phyloP scores from a whole-genome alignment of 1,140 invertebrate genomes.

The Megathymus violae region DNA sequence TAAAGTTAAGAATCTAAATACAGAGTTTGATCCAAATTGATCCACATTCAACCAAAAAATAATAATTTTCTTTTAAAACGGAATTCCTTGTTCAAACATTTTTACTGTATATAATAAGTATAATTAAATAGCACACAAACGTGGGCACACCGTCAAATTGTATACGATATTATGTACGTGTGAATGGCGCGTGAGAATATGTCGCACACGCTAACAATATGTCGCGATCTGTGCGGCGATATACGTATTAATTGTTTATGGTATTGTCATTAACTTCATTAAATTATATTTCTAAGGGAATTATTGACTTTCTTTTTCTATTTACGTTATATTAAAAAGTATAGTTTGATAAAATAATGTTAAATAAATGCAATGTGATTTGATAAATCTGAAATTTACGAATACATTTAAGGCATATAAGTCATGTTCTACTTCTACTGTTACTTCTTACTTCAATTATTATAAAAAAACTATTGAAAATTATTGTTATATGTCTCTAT shows the following conservation, averaged over 20 bases:
- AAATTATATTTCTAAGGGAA: conserved; percentile 10
- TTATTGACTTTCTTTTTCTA: neutral
- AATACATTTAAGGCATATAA: too few relatives aligned
- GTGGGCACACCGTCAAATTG: conserved; percentile 25
- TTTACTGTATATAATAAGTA: conserved; percentile 12
- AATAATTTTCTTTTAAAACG: neutral
- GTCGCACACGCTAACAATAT: conserved; percentile 31
- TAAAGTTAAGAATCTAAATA: too few relatives aligned
- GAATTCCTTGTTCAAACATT: conserved; percentile 12
- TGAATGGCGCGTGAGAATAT: conserved; percentile 25
- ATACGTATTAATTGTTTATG: neutral
- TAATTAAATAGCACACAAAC: conserved; percentile 26
- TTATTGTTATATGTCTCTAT: too few relatives aligned
- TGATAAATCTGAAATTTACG: too few relatives aligned
- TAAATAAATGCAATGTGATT: too few relatives aligned
- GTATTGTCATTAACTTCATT: neutral
- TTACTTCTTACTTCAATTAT: too few relatives aligned
- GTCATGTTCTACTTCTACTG: too few relatives aligned
- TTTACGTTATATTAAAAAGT: neutral
- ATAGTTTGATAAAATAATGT: too few relatives aligned
- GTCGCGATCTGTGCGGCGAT: conserved; percentile 21
- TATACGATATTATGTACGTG: conserved; percentile 24
- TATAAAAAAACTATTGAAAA: too few relatives aligned
- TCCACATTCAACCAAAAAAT: too few relatives aligned
- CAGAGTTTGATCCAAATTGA: too few relatives aligned